phyloP scores from a whole-genome alignment of 1,140 invertebrate genomes.

The Zaprionus taronus region DNA sequence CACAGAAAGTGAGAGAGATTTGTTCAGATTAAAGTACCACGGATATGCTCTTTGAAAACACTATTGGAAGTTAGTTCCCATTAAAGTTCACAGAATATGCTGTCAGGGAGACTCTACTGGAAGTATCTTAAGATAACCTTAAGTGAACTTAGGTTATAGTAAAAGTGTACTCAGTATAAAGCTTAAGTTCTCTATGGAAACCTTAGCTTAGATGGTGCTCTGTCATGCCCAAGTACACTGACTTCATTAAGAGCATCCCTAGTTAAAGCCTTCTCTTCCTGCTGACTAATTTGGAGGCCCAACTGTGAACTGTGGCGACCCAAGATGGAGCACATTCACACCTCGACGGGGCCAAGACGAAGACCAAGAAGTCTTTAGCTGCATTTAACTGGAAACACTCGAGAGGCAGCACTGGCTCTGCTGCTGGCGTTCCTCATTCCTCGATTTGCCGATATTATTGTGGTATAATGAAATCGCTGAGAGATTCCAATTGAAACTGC shows the following conservation, averaged over 20 bases:
- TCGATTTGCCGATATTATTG: slow-evolving; percentile 69
- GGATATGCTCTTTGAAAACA: background rate
- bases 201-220: no score
- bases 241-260: background rate
- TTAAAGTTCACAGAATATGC: background rate
- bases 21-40: background rate
- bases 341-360: background rate
- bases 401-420: slow-evolving; percentile 7
- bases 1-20: background rate
- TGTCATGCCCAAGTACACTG: background rate
- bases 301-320: slow-evolving; percentile 3
- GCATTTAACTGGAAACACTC: slow-evolving; percentile 32
- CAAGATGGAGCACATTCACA: slow-evolving; percentile 33
- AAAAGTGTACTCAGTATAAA: background rate
- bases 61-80: background rate
- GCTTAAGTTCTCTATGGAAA: no score
- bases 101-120: background rate
- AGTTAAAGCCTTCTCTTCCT: background rate
- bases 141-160: background rate
- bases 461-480: slow-evolving; percentile 77
- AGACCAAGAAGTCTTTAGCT: background rate
- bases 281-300: background rate
- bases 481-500: slow-evolving; percentile 77
- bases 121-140: background rate
- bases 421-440: slow-evolving; percentile 15